Evolutionary conservation across 2,113 vertebrate species (phyloP), one percentile per base, ranked within the genome.

Genomic region (Octodon degus): DNA sequence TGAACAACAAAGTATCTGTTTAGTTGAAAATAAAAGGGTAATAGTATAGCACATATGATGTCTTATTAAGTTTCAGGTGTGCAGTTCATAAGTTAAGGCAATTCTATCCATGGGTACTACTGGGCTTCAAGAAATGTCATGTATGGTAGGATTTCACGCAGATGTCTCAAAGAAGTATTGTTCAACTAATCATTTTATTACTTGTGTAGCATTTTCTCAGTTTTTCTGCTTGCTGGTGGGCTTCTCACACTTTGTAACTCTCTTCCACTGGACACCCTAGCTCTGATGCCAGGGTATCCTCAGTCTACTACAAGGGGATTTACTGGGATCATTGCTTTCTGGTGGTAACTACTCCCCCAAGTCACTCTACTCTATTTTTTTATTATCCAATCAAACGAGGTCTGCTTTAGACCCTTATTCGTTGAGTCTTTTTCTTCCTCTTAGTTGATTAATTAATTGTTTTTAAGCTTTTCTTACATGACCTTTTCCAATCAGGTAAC

Each of bases 11-110:
- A 86, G 40, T 27, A 20, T 8, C 55, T 14, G 27, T 47, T 91
- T 76, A 60, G n/a, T 80, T 92, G 20, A 96, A 93, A 96, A 83
- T 80, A 92, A 95, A 88, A 80, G 4, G 5, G 27, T 7, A 65
- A 37, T 3, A 79, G 30, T 16, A 0, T 74, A n/a, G 20, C 22
- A 80, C 22, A 11, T n/a, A 40, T 25, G 5, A 3, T 81, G 1
- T 77, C 62, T 67, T 63, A 62, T 1, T 58, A 87, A 17, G 30
- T 24, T 88, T 84, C 14, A 3, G 25, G 9, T 74, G 43, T 55
- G 5, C 3, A 27, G 3, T 65, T 74, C 40, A 16, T 9, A 65
- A 83, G 27, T 17, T 53, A 67, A 25, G 63, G 32, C 2, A 93
- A 34, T 77, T 77, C 50, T 34, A 2, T 17, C 16, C 32, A 22